Conservation (phyloP, 1,140 invertebrate genomes). For the Lordiphosa collinella region DNA sequence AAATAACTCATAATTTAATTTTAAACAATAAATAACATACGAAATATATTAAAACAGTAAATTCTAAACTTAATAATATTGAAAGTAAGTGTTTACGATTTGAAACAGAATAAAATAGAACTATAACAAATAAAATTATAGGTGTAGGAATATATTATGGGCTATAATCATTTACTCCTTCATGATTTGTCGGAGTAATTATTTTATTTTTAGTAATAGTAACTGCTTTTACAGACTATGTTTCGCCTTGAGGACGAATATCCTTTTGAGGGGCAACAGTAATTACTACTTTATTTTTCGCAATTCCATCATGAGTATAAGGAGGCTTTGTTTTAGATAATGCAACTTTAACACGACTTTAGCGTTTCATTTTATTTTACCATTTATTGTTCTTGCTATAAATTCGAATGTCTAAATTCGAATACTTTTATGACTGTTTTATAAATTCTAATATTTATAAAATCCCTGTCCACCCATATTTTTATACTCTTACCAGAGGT, state of each 20-base stretch:
- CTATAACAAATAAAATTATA: conserved; percentile 77
- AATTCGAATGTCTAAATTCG: no score
- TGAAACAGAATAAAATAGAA: conserved; percentile 79
- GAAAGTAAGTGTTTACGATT: conserved; percentile 81
- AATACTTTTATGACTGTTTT: no score
- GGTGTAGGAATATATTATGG: conserved; percentile 42
- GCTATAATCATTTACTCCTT: conserved; percentile 15
- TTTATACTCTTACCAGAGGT: no score
- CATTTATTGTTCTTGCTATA: conserved; percentile 84
- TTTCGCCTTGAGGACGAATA: conserved; percentile 87
- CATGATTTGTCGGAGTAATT: conserved; percentile 81
- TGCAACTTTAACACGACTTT: conserved; percentile 85
- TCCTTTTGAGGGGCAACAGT: conserved; percentile 87
- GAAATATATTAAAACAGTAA: conserved; percentile 81
- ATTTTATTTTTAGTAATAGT: conserved; percentile 84
- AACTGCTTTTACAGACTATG: conserved; percentile 86
- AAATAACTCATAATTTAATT: conserved; percentile 80
- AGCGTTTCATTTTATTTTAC: conserved; percentile 85
- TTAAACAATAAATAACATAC: conserved; percentile 80
- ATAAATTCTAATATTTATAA: no score
- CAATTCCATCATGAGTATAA: conserved; percentile 85
- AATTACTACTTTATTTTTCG: conserved; percentile 86
- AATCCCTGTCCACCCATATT: no score
- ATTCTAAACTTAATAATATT: conserved; percentile 81
- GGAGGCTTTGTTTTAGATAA: conserved; percentile 86